Conservation (phyloP, 2,113 vertebrate genomes). For the Albula goreensis region DNA sequence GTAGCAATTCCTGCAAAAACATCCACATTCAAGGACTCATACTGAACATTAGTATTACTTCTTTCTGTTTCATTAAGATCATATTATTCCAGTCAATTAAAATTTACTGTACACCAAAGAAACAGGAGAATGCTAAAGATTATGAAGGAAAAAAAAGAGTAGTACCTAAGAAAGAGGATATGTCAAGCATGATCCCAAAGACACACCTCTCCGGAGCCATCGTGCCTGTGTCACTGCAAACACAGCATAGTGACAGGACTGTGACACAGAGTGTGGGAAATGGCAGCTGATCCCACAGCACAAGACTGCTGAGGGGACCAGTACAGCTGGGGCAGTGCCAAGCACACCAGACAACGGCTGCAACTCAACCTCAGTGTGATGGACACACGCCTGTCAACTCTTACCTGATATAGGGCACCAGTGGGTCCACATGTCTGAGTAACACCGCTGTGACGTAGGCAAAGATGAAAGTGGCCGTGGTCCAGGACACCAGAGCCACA, state of each 20-base stretch:
- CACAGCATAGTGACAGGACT: not conserved
- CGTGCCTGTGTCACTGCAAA: constrained; percentile 84
- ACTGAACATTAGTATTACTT: no score
- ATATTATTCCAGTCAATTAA: no score
- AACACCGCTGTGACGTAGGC: constrained; percentile 84
- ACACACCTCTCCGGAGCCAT: constrained; percentile 86
- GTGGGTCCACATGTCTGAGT: constrained; percentile 83
- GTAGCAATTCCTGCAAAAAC: constrained; percentile 77
- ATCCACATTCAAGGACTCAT: not conserved
- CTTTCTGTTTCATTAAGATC: no score
- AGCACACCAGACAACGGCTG: no score
- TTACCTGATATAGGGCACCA: constrained; percentile 93
- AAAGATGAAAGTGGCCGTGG: constrained; percentile 78
- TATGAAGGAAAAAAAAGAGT: constrained; percentile 20
- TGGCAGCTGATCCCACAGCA: no score
- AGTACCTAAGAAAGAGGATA: constrained; percentile 83
- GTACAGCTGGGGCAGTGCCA: no score
- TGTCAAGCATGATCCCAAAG: constrained; percentile 90
- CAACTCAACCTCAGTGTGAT: not conserved
- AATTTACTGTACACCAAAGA: no score
- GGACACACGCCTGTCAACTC: constrained; percentile 36
- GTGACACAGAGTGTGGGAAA: no score
- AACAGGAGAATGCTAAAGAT: not conserved
- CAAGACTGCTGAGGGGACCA: no score
- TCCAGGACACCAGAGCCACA: constrained; percentile 79